These are phyloP conservation scores for Molorchus minor DNA, from an alignment of 2,888 invertebrate species.

Conservation along the genomic window DNA sequence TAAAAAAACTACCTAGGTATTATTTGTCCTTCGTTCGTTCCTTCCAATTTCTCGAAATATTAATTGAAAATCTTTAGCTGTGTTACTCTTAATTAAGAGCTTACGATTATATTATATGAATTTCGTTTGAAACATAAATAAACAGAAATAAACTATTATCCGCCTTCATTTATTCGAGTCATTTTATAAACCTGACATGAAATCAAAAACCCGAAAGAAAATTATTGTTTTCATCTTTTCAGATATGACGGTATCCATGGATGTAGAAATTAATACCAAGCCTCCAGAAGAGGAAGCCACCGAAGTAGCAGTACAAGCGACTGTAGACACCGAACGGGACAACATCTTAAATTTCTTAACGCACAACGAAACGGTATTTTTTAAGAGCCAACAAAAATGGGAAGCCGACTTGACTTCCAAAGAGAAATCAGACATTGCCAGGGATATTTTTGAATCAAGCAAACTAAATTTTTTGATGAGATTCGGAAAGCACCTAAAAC, in stretches of 20 bases:
- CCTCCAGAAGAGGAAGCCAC: conserved; percentile 15
- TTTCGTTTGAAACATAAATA: too few relatives aligned
- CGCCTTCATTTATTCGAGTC: too few relatives aligned
- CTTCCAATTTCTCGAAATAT: too few relatives aligned
- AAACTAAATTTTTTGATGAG: conserved; percentile 77
- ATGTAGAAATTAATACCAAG: conserved; percentile 8
- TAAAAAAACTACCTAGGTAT: too few relatives aligned
- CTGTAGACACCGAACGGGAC: conserved; percentile 59
- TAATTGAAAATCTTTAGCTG: too few relatives aligned
- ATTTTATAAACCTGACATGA: too few relatives aligned
- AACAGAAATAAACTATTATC: too few relatives aligned
- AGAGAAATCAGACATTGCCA: conserved; percentile 77
- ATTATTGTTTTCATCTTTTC: too few relatives aligned
- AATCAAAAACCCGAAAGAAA: too few relatives aligned
- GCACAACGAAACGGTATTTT: conserved; percentile 70
- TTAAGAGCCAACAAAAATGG: conserved; percentile 84
- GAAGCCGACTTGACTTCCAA: conserved; percentile 75
- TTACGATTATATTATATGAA: too few relatives aligned
- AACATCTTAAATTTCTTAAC: conserved; percentile 73
- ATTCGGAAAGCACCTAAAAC: conserved; percentile 77
- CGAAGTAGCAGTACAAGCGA: conserved; percentile 16
- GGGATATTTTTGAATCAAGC: conserved; percentile 71
- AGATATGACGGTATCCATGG: conserved; percentile 12
- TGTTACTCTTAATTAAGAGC: too few relatives aligned
- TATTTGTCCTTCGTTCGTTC: too few relatives aligned